These are phyloP conservation scores for Trichomycterus rosablanca DNA, from an alignment of 2,113 vertebrate genomes.

Conservation along the genomic window DNA sequence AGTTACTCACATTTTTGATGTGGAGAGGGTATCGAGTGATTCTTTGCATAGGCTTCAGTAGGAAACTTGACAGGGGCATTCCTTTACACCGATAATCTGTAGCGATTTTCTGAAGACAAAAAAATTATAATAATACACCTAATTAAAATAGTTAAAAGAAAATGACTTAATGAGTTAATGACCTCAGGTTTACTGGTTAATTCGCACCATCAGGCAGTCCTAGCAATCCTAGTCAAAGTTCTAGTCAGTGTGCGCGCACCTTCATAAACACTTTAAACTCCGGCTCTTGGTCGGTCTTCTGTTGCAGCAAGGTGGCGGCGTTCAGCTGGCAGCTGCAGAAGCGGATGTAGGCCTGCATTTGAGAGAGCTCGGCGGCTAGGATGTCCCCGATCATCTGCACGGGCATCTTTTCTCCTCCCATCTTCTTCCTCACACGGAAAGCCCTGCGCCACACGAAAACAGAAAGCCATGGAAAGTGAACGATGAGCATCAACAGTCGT, in stretches of 20 bases:
- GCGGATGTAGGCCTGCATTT: slow-evolving; percentile 92
- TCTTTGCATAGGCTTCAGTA: slow-evolving; percentile 97
- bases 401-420: slow-evolving; percentile 83
- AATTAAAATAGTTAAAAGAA: no score
- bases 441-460: slow-evolving; percentile 67
- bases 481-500: neutral
- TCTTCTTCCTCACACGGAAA: slow-evolving; percentile 81
- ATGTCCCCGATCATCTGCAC: slow-evolving; percentile 91
- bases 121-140: no score
- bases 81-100: slow-evolving; percentile 91
- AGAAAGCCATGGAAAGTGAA: slow-evolving; percentile 1
- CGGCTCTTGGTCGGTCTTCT: slow-evolving; percentile 80
- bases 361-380: slow-evolving; percentile 79
- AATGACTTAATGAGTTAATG: no score
- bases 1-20: slow-evolving; percentile 86
- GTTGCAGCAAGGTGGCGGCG: slow-evolving; percentile 80
- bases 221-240: no score
- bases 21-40: slow-evolving; percentile 96
- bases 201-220: no score
- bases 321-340: slow-evolving; percentile 97
- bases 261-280: slow-evolving; percentile 93
- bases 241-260: no score
- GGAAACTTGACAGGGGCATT: slow-evolving; percentile 96
- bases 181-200: no score
- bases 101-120: slow-evolving; percentile 84